A percentile compares a stretch with the other conserved stretches of the same genome.
Evolutionary conservation across 2,113 vertebrate species (phyloP).

Genomic region (Orthonyx spaldingii): DNA sequence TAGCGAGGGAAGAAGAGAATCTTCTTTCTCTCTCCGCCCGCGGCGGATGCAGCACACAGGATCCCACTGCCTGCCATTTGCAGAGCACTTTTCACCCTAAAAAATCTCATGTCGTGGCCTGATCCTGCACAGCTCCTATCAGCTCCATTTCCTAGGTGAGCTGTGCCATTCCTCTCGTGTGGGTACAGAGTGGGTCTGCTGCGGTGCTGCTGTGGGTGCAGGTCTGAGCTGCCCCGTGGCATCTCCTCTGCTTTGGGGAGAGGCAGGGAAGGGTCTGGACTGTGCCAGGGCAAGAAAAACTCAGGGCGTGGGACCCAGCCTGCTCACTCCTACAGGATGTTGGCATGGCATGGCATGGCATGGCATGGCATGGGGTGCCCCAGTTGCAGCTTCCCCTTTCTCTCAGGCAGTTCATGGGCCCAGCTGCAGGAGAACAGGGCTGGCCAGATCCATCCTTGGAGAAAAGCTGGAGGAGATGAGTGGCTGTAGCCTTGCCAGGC

Average conservation of each 20-base stretch:
- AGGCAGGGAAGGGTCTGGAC: not conserved
- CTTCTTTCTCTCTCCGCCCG: constrained; percentile 9
- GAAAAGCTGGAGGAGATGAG: not conserved
- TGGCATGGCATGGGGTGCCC: not conserved
- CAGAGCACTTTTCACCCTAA: not conserved
- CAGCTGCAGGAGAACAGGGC: not conserved
- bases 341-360: not conserved
- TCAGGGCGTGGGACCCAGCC: fast-evolving
- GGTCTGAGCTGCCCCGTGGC: not conserved
- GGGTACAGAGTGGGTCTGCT: not conserved
- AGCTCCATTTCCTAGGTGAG: not conserved
- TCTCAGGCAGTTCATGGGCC: not conserved
- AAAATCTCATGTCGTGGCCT: not conserved
- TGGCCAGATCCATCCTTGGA: not conserved
- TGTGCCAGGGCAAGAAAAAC: not conserved
- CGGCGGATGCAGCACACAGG: not conserved
- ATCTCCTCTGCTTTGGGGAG: not conserved
- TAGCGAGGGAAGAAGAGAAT: constrained; percentile 41
- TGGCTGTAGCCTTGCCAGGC: not conserved
- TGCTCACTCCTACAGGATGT: fast-evolving
- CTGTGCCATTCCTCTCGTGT: fast-evolving
- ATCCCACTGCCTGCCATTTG: constrained; percentile 40
- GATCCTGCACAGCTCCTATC: not conserved
- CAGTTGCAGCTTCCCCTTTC: not conserved
- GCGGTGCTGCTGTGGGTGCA: not conserved